phyloP scores from a whole-genome alignment of 2,797 vertebrate genomes.

The Cyprinella venusta region DNA sequence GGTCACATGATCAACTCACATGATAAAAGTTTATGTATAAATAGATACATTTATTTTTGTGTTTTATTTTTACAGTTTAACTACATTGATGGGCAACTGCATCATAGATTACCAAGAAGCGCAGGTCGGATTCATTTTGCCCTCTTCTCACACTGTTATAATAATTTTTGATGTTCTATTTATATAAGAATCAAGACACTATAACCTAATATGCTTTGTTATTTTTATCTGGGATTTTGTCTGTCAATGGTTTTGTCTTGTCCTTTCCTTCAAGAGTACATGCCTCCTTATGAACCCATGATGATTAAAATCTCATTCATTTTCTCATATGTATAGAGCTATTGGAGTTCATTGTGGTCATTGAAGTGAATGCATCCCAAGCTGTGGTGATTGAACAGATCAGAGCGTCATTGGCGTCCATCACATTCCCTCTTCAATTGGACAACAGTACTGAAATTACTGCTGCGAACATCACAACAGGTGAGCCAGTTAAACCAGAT shows the following conservation, averaged over 20 bases:
- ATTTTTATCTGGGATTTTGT: background rate
- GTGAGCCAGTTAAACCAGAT: slow-evolving; percentile 54
- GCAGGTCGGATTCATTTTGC: slow-evolving; percentile 14
- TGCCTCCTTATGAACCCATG: background rate
- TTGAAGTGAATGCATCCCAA: slow-evolving; percentile 49
- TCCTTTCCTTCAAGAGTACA: background rate
- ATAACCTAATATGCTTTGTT: background rate
- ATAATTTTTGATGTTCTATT: background rate
- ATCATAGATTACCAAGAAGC: slow-evolving; percentile 31
- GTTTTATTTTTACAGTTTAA: slow-evolving; percentile 25
- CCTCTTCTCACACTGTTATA: background rate
- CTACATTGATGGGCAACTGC: slow-evolving; percentile 17
- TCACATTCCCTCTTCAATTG: slow-evolving; percentile 55
- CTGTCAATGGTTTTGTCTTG: background rate
- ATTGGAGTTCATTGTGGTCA: slow-evolving; percentile 45
- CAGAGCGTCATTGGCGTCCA: slow-evolving; percentile 42
- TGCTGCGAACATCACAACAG: slow-evolving; percentile 64
- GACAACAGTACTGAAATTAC: slow-evolving; percentile 59
- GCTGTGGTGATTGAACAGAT: slow-evolving; percentile 52
- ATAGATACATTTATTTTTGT: background rate
- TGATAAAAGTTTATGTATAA: background rate
- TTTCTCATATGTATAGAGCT: background rate
- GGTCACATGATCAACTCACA: background rate
- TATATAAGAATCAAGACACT: background rate
- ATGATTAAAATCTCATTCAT: background rate